A percentile compares a stretch with the other conserved stretches of the same genome.
These are phyloP conservation scores for Tetraneura akinire DNA, from an alignment of 1,140 invertebrate genomes.

Conservation along the genomic window DNA sequence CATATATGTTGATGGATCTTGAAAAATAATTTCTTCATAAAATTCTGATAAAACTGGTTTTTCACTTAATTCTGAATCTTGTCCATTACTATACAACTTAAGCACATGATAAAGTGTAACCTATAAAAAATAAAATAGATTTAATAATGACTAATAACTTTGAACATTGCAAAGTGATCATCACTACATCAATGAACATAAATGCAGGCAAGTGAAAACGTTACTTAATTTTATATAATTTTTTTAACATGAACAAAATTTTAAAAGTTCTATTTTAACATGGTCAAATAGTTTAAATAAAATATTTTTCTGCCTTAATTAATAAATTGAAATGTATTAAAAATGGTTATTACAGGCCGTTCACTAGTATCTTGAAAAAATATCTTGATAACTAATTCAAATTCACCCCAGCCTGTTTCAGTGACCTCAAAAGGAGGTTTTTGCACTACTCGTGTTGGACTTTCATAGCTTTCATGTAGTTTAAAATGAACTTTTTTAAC, in stretches of 20 bases:
- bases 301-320: too few species aligned
- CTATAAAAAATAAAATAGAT: conserved; percentile 60
- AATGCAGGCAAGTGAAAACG: too few species aligned
- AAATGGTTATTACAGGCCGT: conserved; percentile 71
- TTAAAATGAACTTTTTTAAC: conserved; percentile 98
- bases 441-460: conserved; percentile 87
- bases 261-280: too few species aligned
- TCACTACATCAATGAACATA: too few species aligned
- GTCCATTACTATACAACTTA: conserved; percentile 86
- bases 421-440: conserved; percentile 97
- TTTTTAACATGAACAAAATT: too few species aligned
- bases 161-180: too few species aligned
- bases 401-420: conserved; percentile 99
- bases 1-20: conserved; percentile 93
- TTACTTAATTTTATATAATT: too few species aligned
- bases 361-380: conserved; percentile 98
- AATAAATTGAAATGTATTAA: neutral
- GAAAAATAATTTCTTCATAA: conserved; percentile 97
- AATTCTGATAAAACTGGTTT: conserved; percentile 60
- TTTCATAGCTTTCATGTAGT: conserved; percentile 95
- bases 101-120: conserved; percentile 94
- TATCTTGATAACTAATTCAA: conserved; percentile 98
- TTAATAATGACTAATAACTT: too few species aligned
- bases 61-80: conserved; percentile 68
- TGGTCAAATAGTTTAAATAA: too few species aligned